Evolutionary conservation across 2,797 vertebrate species (phyloP).

Genomic region (Coendou prehensilis): DNA sequence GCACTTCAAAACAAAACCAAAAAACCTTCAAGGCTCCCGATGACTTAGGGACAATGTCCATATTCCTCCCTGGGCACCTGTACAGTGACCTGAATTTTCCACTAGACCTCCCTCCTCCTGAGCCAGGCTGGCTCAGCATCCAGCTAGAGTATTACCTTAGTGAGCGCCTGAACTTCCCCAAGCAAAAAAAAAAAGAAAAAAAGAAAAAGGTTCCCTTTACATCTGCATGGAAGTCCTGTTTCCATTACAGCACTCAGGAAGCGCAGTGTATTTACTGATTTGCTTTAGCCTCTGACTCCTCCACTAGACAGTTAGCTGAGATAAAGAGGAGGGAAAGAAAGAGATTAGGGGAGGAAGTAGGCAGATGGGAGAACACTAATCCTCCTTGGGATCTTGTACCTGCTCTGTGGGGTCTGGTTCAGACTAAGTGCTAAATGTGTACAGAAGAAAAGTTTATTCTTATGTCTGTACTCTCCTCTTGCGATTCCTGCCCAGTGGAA

Average conservation of each 20-base stretch:
- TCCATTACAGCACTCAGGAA: background rate
- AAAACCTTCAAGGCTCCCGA: background rate
- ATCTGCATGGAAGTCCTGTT: background rate
- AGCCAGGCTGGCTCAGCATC: background rate
- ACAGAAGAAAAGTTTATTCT: background rate
- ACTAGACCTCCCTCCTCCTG: rapidly evolving
- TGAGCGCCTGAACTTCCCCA: background rate
- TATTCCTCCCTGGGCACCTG: background rate
- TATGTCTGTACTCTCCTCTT: background rate
- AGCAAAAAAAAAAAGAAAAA: background rate
- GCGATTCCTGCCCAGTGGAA: background rate
- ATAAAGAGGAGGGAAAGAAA: background rate
- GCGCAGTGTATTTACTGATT: too few relatives aligned
- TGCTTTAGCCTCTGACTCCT: background rate
- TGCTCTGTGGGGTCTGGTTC: background rate
- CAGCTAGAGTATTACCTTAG: background rate
- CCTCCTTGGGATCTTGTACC: background rate
- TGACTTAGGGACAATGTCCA: background rate
- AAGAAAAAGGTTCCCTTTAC: too few relatives aligned
- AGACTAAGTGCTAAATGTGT: background rate
- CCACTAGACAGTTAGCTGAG: too few relatives aligned
- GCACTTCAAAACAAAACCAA: background rate
- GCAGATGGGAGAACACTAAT: too few relatives aligned
- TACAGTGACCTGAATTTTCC: background rate
- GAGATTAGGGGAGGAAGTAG: background rate